Conservation (phyloP, 2,797 vertebrate species). For the Spinus pinus region DNA sequence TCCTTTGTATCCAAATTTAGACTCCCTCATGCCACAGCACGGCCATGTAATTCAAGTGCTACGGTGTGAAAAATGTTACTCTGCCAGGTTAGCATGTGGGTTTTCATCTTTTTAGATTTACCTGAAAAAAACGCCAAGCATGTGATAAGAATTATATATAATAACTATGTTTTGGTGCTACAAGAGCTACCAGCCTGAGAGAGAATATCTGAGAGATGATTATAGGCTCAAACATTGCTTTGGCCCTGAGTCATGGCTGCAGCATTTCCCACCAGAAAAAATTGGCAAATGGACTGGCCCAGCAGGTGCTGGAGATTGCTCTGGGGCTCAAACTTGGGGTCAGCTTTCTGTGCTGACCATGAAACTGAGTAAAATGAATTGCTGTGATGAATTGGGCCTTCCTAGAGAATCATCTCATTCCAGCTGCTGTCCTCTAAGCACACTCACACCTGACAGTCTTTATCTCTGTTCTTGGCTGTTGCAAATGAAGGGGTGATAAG, state of each 20-base stretch:
- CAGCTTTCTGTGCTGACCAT: background rate
- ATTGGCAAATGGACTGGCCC: background rate
- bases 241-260: background rate
- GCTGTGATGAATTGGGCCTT: background rate
- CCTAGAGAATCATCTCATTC: background rate
- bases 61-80: background rate
- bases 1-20: background rate
- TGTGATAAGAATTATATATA: background rate
- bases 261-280: background rate
- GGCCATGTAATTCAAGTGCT: background rate
- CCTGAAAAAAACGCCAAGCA: background rate
- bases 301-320: background rate
- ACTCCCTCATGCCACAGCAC: background rate
- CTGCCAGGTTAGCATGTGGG: background rate
- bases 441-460: background rate
- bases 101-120: background rate
- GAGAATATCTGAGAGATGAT: background rate
- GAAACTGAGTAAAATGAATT: background rate
- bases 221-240: background rate
- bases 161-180: background rate
- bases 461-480: background rate
- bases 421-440: background rate
- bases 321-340: background rate
- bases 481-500: background rate
- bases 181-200: background rate